Evolutionary conservation across 2,797 vertebrate genomes (phyloP).

Genomic region (Natrix natrix): DNA sequence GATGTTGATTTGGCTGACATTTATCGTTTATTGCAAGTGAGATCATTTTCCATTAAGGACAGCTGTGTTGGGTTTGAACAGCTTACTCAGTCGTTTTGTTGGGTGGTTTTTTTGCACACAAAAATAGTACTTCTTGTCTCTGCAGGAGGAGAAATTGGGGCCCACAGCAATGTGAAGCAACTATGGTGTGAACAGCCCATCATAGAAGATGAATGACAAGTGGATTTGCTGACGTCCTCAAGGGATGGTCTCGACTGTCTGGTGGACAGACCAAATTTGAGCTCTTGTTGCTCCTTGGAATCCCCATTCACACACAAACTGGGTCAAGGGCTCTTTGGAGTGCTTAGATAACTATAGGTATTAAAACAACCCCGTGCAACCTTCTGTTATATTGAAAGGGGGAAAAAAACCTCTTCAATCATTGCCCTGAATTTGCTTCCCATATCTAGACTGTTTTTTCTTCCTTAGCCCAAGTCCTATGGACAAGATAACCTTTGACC

Average conservation of each 20-base stretch:
- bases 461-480: neutral
- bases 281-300: neutral
- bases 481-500: neutral
- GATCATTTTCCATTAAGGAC: constrained; percentile 4
- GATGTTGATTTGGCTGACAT: neutral
- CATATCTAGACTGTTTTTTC: neutral
- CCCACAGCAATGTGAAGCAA: neutral
- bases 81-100: neutral
- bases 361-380: neutral
- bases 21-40: constrained; percentile 1
- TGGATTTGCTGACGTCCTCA: neutral
- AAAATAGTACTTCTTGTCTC: neutral
- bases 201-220: neutral
- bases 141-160: neutral
- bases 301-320: neutral
- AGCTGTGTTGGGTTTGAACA: neutral
- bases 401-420: too few species aligned
- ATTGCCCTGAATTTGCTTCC: neutral
- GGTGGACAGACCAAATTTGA: neutral
- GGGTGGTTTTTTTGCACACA: too few species aligned
- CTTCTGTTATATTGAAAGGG: too few species aligned
- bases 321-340: neutral
- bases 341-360: neutral
- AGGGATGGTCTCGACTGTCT: neutral
- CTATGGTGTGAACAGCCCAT: neutral